Base-by-base conservation (phyloP, 2,888 invertebrate genomes). In the Neoascia interrupta region DNA sequence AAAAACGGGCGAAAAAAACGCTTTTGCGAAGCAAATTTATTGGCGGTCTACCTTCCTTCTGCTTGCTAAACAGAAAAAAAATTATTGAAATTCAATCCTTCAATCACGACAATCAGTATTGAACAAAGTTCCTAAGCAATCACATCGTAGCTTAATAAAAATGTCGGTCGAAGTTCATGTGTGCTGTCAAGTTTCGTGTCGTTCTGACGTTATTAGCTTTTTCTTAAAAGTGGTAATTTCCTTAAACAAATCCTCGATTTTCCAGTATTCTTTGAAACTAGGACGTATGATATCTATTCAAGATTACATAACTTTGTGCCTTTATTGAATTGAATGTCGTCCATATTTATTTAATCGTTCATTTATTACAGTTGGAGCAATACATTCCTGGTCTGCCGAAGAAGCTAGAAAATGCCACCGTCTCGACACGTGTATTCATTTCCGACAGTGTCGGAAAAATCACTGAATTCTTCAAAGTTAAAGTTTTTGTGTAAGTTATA, bases 401-500 rank as follows among this genome's bases (percentile, higher is more conserved):
- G 10, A 91, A 91, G 83, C 90, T 94, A 13, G 91, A 92, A 82
- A 88, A 89, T 31, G 89, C 90, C 66, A 88, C 90, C 0, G 84
- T 84, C 5, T 86, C 88, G 11, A 90, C 89, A 0, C 90, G 90
- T 82, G 87, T 87, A 31, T 84, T 89, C 36, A 90, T 90, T 1
- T 85, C 85, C 26, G 89, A 91, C 68, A 91, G 91, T 83, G 91
- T 90, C 82, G 89, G 90, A 82, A 86, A 90, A 31, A 89, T 91
- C 3, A 86, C 90, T 6, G 90, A 91, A 75, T 94, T 94, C 89
- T 89, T 94, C 85, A 92, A 91, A 85, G 93, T 92, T 58, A 93
- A 94, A 90, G 92, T 95, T 64, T 94, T 95, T 89, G 90, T 94
- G 95, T 95, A 90, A 93, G 95, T 93, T 8, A 36, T 11, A 10